Evolutionary conservation across 2,888 invertebrate genomes (phyloP), one percentile per base, ranked within the genome.

Genomic region (Dynastes maya): DNA sequence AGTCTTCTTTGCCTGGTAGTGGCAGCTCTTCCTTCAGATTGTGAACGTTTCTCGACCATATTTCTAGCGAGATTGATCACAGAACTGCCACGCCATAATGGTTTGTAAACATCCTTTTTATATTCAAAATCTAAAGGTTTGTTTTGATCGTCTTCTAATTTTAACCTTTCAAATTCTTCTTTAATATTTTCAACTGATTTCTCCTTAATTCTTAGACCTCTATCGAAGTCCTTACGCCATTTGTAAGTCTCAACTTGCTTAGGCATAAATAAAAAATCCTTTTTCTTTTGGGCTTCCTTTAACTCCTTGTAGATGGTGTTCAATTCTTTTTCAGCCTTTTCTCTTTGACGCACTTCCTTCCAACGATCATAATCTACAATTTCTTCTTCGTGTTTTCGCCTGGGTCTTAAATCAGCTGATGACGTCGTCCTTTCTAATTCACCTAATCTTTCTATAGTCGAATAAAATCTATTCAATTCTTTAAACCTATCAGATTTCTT

Each of bases 301-400:
- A 97, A 90, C 87, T 96, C 95, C 22, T 90, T 90, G 82, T 96
- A 95, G 9, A 98, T 89, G 82, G 91, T 91, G 82, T 94, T 92
- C 78, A 97, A 88, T 88, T 97, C 97, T 83, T 93, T 92, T 87
- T 96, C 96, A 0, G 96, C 96, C 82, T 93, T 92, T 88, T 96
- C 96, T 82, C 95, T 93, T 5, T 92, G 91, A 76, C 96, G 91
- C 29, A 96, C 92, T 87, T 93, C 93, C 86, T 94, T 95, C 97
- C 97, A 97, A 78, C 95, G 92, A 82, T 97, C 96, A 86, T 95
- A 97, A 88, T 96, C 96, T 80, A 96, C 93, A 9, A 96, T 93
- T 86, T 96, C 95, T 83, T 95, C 94, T 84, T 95, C 94, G 87
- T 91, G 93, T 82, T 92, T 91, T 83, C 95, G 91, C 83, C 95